Evolutionary conservation across 2,888 invertebrate species (phyloP).

Genomic region (Myopa tessellatipennis): DNA sequence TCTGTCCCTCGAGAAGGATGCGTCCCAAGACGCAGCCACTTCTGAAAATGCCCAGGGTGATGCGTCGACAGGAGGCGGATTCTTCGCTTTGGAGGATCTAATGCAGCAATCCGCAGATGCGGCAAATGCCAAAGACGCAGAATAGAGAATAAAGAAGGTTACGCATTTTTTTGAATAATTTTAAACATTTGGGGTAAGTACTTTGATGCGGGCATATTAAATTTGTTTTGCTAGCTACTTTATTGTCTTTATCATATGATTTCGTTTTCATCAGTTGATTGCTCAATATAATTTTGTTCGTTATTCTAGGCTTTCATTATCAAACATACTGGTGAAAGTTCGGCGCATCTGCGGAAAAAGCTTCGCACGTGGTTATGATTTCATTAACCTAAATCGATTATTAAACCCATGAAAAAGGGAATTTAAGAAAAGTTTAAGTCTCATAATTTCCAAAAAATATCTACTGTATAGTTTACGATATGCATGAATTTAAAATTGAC

Average conservation of each 20-base stretch:
- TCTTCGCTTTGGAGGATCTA: slow-evolving; percentile 63
- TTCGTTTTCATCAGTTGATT: too few species aligned
- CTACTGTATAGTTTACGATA: too few species aligned
- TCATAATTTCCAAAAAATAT: too few species aligned
- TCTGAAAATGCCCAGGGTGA: slow-evolving; percentile 45
- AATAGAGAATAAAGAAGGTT: slow-evolving; percentile 48
- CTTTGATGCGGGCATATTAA: too few species aligned
- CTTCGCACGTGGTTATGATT: slow-evolving; percentile 10
- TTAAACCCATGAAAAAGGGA: too few species aligned
- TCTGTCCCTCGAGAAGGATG: slow-evolving; percentile 53
- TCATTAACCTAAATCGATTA: not conserved
- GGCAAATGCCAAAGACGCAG: slow-evolving; percentile 54
- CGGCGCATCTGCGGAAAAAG: not conserved
- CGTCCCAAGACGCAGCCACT: slow-evolving; percentile 40
- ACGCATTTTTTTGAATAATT: not conserved
- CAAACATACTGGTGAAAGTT: too few species aligned
- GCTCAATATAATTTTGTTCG: too few species aligned
- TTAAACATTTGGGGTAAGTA: slow-evolving; percentile 24
- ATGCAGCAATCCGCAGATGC: slow-evolving; percentile 55
- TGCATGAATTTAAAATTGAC: too few species aligned
- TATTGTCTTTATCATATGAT: not conserved
- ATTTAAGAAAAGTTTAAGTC: too few species aligned
- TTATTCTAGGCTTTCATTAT: too few species aligned
- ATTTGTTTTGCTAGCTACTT: not conserved
- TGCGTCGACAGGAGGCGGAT: slow-evolving; percentile 53